A percentile compares a stretch with the other conserved stretches of the same genome.
Conservation (phyloP, 2,888 invertebrate species). For the Erynnis tages region DNA sequence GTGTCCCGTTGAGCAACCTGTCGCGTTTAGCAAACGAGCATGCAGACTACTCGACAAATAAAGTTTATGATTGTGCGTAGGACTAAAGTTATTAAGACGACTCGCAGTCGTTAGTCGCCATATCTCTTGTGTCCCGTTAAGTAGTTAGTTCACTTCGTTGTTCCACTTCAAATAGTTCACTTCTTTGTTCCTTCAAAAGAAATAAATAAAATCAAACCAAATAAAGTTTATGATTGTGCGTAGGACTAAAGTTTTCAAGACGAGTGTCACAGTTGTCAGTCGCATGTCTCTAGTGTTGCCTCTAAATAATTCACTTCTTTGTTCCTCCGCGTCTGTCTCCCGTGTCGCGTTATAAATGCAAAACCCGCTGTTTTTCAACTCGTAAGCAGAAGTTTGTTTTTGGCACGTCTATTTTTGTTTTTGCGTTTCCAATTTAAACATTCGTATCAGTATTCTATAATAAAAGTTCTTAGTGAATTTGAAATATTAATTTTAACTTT, state of each 20-base stretch:
- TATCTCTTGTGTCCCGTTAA: constrained; percentile 1
- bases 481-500: no score
- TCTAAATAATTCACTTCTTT: constrained; percentile 12
- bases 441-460: no score
- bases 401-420: neutral
- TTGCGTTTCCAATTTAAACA: no score
- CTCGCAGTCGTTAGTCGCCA: neutral
- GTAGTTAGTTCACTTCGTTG: constrained; percentile 11
- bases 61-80: neutral
- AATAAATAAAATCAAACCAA: neutral
- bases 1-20: no score
- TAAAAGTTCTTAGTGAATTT: no score
- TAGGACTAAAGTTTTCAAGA: neutral
- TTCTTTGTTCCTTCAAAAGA: no score
- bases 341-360: constrained; percentile 3
- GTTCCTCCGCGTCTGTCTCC: constrained; percentile 4
- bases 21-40: no score
- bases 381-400: neutral
- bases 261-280: neutral
- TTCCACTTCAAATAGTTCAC: no score
- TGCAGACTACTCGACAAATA: neutral
- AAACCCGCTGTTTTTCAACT: constrained; percentile 1
- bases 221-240: neutral
- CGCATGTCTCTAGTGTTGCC: constrained; percentile 1
- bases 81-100: neutral